Base-by-base conservation (phyloP, 2,888 invertebrate genomes). In the Pecten maximus region DNA sequence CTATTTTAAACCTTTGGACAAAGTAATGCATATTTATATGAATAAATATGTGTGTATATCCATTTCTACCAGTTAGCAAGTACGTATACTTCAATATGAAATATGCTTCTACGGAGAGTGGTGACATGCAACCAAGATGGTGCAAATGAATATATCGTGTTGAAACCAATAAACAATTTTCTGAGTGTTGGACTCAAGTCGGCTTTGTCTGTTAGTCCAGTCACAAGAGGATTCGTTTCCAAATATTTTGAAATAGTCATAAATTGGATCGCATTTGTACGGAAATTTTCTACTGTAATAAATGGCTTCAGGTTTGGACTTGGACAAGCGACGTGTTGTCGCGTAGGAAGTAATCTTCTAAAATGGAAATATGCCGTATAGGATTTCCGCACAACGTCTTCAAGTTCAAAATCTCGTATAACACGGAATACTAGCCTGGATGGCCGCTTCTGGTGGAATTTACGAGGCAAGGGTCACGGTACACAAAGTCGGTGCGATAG, bases 161-260 rank as follows among this genome's bases (percentile, higher is more conserved):
- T 74, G 74, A 74, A 74, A 74, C 8, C 74, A 10, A 74, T 74
- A 74, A 74, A 74, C 74, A 74, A 74, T 74, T 15, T 35, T 3
- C 74, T 28, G 74, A 35, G 74, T 74, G 74, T 74, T 54, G 74
- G 74, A 23, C 35, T 23, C 74, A 60, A 60, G 60, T 60, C 60
- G 23, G 74, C 74, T 74, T 28, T 74, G 74, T 74, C 74, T 74
- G 74, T 35, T 8, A 74, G 28, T 35, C 35, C 74, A 74, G 74
- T 35, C 74, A 74, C 74, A 28, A 23, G 74, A 74, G 74, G 74
- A 74, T 74, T 74, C 74, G 74, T 74, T 74, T 74, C 74, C 74
- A 74, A 74, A 74, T 28, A 74, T 74, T 74, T 74, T 74, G 74
- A 74, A 74, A 74, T 74, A 74, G 74, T 74, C 74, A 74, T 74